Conservation (phyloP, 2,797 vertebrate genomes). For the Lophius americanus region DNA sequence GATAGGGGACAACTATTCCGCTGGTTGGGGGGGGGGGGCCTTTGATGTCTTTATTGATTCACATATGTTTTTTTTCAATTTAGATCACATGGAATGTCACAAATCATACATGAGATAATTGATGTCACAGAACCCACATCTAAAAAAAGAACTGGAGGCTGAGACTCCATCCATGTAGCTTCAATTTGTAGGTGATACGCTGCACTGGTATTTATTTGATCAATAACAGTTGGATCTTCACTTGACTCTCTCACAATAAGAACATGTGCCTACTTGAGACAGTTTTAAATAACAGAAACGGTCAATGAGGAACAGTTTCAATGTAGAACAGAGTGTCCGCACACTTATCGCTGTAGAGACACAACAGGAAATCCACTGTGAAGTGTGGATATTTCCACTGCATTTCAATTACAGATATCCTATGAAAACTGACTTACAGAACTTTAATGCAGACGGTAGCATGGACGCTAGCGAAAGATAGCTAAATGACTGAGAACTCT, state of each 20-base stretch:
- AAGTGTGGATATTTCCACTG: not conserved
- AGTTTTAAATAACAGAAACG: not conserved
- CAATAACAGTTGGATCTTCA: not conserved
- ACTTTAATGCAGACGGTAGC: not conserved
- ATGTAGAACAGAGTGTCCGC: not conserved
- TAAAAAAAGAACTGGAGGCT: no score
- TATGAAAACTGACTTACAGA: not conserved
- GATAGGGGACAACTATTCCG: no score
- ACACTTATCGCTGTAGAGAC: conserved; percentile 1
- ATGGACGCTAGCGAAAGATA: not conserved
- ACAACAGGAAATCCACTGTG: not conserved
- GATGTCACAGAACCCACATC: no score
- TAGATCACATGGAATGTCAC: no score
- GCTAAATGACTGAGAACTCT: not conserved
- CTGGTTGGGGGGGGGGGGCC: no score
- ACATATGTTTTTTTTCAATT: no score
- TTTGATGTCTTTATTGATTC: no score
- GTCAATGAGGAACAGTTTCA: not conserved
- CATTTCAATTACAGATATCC: conserved; percentile 2
- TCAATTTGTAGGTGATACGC: no score
- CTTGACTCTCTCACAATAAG: not conserved
- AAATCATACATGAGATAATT: no score
- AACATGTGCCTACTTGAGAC: not conserved
- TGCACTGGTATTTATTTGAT: not conserved
- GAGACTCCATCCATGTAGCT: no score